Conservation (phyloP, 2,797 vertebrate genomes). For the Poecile montanus region DNA sequence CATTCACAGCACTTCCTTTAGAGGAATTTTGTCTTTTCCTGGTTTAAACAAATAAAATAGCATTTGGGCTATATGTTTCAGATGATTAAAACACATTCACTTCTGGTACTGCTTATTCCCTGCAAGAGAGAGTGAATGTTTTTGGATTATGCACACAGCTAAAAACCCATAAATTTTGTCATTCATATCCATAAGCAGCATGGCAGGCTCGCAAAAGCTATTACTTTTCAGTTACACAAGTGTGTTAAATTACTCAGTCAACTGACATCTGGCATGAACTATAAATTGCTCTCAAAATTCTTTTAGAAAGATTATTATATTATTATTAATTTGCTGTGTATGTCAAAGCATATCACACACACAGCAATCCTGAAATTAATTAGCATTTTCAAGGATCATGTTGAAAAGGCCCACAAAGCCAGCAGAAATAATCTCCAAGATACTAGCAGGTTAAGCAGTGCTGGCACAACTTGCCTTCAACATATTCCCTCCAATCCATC, state of each 20-base stretch:
- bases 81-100: slow-evolving; percentile 58
- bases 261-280: slow-evolving; percentile 65
- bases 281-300: slow-evolving; percentile 57
- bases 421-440: slow-evolving; percentile 42
- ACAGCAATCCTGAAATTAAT: slow-evolving; percentile 56
- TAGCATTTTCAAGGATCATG: slow-evolving; percentile 52
- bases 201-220: slow-evolving; percentile 42
- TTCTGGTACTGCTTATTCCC: slow-evolving; percentile 44
- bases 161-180: slow-evolving; percentile 55
- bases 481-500: not conserved
- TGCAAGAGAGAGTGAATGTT: slow-evolving; percentile 47
- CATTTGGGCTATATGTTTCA: slow-evolving; percentile 46
- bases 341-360: slow-evolving; percentile 55
- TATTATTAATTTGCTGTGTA: slow-evolving; percentile 66
- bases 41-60: slow-evolving; percentile 48
- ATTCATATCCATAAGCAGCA: slow-evolving; percentile 57
- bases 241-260: slow-evolving; percentile 64
- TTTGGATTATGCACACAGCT: slow-evolving; percentile 57
- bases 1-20: slow-evolving; percentile 22
- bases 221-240: slow-evolving; percentile 61
- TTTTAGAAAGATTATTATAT: slow-evolving; percentile 63
- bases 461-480: not conserved
- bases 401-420: slow-evolving; percentile 38
- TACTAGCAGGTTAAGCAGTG: slow-evolving; percentile 9
- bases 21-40: slow-evolving; percentile 42